Evolutionary conservation across 2,888 invertebrate genomes (phyloP), one percentile per base, ranked within the genome.

Genomic region (Lasiommata megera): DNA sequence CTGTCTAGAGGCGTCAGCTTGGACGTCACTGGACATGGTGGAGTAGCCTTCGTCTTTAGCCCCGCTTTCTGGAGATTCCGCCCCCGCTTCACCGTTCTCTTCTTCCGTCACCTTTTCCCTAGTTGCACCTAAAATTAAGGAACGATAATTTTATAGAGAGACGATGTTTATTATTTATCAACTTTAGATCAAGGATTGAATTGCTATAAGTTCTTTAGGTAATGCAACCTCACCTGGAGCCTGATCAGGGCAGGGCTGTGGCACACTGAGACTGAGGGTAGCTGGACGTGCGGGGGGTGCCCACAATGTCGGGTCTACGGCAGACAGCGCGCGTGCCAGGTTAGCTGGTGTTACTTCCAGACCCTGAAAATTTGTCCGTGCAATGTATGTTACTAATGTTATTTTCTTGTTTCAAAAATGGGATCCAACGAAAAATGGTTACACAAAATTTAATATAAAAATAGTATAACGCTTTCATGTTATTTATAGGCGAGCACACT

Each of bases 21-120:
- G 95, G 0, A 95, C 95, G 75, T 96, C 96, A 63, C 95, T 95
- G 9, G 95, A 95, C 95, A 96, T 96, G 3, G 96, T 96, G 60
- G 95, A 95, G 81, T 96, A 96, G 14, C 95, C 96, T 77, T 96
- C 96, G 86, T 96, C 96, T 67, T 95, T 92, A 66, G 95, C 95
- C 40, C 94, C 94, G 69, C 94, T 94, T 72, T 95, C 95, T 0
- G 95, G 95, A 61, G 95, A 94, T 76, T 95, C 95, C 65, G 93
- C 94, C 11, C 94, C 94, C 28, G 93, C 94, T 70, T 93, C 93
- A 0, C 85, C 82, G 50, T 72, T 84, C 66, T 88, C 90, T 68
- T 89, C 90, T 67, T 87, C 88, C 40, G 77, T 78, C 12, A 71
- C 84, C 69, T 88, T 88, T 37, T 82, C 86, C 56, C 71, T 80